phyloP scores from a whole-genome alignment of 2,113 vertebrate species.

The Plectropomus leopardus region DNA sequence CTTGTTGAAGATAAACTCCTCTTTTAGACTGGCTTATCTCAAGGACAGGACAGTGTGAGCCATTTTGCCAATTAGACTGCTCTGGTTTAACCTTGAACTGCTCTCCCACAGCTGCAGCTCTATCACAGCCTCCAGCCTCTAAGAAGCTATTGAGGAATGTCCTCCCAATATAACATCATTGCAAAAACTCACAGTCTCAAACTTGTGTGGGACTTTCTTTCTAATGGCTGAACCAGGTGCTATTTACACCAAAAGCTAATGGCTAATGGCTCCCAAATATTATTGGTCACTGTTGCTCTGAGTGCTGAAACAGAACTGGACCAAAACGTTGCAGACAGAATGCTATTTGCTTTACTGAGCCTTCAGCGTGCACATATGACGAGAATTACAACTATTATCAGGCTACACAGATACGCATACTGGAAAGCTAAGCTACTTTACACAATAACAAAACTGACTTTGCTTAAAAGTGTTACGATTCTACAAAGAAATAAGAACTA shows the following conservation, averaged over 20 bases:
- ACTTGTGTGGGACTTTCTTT: neutral
- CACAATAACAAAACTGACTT: neutral
- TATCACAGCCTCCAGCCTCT: slow-evolving; percentile 73
- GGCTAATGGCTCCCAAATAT: neutral
- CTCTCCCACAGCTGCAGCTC: slow-evolving; percentile 80
- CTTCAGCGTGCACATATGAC: slow-evolving; percentile 1
- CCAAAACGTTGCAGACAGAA: neutral
- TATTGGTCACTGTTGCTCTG: neutral
- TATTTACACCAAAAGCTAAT: neutral
- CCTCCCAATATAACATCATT: slow-evolving; percentile 28
- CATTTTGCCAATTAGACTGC: slow-evolving; percentile 76
- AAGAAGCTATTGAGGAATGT: slow-evolving; percentile 38
- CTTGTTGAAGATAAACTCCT: slow-evolving; percentile 70
- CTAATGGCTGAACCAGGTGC: neutral
- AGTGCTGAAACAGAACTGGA: neutral
- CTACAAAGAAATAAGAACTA: neutral
- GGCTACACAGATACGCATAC: slow-evolving; percentile 18
- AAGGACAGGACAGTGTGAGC: slow-evolving; percentile 81
- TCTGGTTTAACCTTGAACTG: slow-evolving; percentile 80
- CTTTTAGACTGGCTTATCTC: slow-evolving; percentile 81
- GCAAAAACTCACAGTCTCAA: slow-evolving; percentile 7
- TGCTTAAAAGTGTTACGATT: neutral
- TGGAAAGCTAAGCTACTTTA: slow-evolving; percentile 26
- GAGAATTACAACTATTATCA: slow-evolving; percentile 37
- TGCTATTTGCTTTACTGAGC: neutral